These are phyloP conservation scores for Cephus nigrinus DNA, from an alignment of 2,888 invertebrate species.

Conservation along the genomic window DNA sequence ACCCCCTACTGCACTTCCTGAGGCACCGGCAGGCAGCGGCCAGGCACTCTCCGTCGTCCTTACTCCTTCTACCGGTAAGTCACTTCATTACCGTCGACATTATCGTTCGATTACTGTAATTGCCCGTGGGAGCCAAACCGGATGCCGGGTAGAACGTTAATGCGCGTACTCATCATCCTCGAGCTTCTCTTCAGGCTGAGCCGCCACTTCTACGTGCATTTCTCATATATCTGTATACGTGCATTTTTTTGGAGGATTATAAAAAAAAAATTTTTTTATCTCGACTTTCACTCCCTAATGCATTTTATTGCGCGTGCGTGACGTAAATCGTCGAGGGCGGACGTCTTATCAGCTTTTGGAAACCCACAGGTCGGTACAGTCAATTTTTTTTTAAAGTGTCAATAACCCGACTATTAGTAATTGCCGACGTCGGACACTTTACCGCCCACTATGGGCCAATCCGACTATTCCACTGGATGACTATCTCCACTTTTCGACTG, in stretches of 20 bases:
- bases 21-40: slow-evolving; percentile 76
- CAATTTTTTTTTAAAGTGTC: not conserved
- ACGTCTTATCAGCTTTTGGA: not conserved
- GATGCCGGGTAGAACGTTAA: slow-evolving; percentile 10
- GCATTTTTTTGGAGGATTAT: too few species aligned
- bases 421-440: not conserved
- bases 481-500: not conserved
- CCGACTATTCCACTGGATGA: not conserved
- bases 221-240: not conserved
- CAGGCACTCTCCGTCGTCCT: slow-evolving; percentile 73
- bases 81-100: slow-evolving; percentile 19
- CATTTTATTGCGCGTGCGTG: not conserved
- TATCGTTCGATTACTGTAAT: slow-evolving; percentile 25
- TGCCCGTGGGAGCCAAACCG: slow-evolving; percentile 9
- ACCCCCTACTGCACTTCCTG: slow-evolving; percentile 76
- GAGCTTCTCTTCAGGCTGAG: not conserved
- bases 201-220: too few species aligned
- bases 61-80: slow-evolving; percentile 79
- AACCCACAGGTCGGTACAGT: not conserved
- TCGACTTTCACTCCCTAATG: not conserved
- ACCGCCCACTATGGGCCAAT: not conserved
- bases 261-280: not conserved
- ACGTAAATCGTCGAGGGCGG: not conserved
- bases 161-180: slow-evolving; percentile 1
- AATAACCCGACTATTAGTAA: not conserved